These are phyloP conservation scores for Thymelicus sylvestris DNA, from an alignment of 2,888 invertebrate species.

Conservation along the genomic window DNA sequence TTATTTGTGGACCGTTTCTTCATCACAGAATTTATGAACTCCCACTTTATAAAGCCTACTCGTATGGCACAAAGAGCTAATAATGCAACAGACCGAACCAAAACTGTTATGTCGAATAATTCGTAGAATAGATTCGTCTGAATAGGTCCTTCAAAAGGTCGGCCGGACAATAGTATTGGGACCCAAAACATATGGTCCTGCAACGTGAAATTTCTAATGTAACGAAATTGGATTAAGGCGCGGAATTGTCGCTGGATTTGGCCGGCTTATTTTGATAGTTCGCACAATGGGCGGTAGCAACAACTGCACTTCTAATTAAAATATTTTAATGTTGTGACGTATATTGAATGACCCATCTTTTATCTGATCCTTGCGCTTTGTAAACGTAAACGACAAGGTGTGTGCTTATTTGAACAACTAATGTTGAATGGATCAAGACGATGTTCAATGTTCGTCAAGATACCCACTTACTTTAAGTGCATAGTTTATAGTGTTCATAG, in stretches of 20 bases:
- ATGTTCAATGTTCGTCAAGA: neutral
- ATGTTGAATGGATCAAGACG: neutral
- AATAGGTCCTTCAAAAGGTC: conserved; percentile 64
- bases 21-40: conserved; percentile 57
- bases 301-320: conserved; percentile 58
- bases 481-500: no score
- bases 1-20: conserved; percentile 48
- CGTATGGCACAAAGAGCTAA: conserved; percentile 53
- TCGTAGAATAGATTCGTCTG: conserved; percentile 59
- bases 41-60: conserved; percentile 53
- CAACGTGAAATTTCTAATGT: conserved; percentile 61
- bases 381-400: conserved; percentile 10
- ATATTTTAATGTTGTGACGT: conserved; percentile 67
- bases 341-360: conserved; percentile 37
- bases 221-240: conserved; percentile 77
- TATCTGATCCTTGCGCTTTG: conserved; percentile 12
- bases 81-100: conserved; percentile 45
- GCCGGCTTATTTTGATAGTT: conserved; percentile 65
- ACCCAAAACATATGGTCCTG: conserved; percentile 69
- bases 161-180: conserved; percentile 62
- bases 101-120: conserved; percentile 73
- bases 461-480: neutral
- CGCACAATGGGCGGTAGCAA: conserved; percentile 55
- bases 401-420: neutral
- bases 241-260: conserved; percentile 62